Evolutionary conservation across 2,797 vertebrate genomes (phyloP).

Genomic region (Nannoperca obscura): DNA sequence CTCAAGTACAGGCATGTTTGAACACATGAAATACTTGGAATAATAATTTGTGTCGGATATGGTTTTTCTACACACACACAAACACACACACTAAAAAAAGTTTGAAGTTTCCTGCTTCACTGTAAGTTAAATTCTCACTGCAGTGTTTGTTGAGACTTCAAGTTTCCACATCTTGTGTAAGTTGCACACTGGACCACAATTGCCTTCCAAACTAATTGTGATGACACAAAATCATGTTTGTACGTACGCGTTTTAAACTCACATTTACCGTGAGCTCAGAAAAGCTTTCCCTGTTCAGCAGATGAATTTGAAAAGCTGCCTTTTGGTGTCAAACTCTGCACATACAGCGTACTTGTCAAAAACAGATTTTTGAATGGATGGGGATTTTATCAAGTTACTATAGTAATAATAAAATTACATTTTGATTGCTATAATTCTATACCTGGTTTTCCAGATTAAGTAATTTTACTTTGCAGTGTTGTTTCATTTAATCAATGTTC

Average conservation of each 20-base stretch:
- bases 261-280: background rate
- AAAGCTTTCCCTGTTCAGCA: background rate
- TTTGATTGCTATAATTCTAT: background rate
- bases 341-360: background rate
- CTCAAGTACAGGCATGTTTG: background rate
- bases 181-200: too few species aligned
- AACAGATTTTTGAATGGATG: background rate
- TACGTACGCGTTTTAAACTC: background rate
- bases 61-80: background rate
- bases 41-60: background rate
- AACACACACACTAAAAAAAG: too few species aligned
- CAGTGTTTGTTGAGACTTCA: background rate
- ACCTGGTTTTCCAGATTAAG: background rate
- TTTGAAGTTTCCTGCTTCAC: too few species aligned
- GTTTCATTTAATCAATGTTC: background rate
- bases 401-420: background rate
- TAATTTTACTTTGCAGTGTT: background rate
- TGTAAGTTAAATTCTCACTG: background rate
- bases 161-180: background rate
- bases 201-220: background rate
- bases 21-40: background rate
- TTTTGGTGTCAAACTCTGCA: background rate
- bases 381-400: background rate
- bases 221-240: background rate
- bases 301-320: background rate